Conservation (phyloP, 2,888 invertebrate species). For the Xanthorhoe spadicearia region DNA sequence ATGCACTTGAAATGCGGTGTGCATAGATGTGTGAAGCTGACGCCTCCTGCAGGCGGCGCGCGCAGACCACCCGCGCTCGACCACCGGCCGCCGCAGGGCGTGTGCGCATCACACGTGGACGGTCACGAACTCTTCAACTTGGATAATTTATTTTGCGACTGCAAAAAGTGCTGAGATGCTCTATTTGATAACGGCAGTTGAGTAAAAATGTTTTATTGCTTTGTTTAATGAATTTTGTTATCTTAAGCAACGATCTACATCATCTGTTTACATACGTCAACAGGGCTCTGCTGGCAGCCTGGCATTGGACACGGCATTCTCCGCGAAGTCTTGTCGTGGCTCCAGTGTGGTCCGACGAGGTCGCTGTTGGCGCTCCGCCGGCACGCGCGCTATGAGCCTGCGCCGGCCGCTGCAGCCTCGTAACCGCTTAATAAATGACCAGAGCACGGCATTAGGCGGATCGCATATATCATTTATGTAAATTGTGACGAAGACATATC, state of each 20-base stretch:
- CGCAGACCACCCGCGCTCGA: constrained; percentile 78
- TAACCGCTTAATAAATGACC: constrained; percentile 81
- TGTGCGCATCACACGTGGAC: constrained; percentile 63
- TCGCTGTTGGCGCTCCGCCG: constrained; percentile 73
- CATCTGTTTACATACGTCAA: constrained; percentile 73
- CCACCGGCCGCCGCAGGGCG: constrained; percentile 68
- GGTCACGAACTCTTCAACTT: constrained; percentile 49
- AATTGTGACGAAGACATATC: constrained; percentile 85
- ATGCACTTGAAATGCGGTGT: constrained; percentile 55
- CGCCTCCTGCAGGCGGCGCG: constrained; percentile 70
- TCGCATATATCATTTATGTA: constrained; percentile 84
- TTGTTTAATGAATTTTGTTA: constrained; percentile 34
- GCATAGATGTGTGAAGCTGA: constrained; percentile 76
- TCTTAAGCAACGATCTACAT: constrained; percentile 61
- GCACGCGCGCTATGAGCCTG: constrained; percentile 80
- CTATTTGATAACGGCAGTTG: constrained; percentile 34
- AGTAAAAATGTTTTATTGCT: constrained; percentile 27
- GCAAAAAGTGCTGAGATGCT: constrained; percentile 47
- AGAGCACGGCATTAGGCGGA: constrained; percentile 79
- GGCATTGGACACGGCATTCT: constrained; percentile 54
- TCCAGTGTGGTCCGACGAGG: constrained; percentile 75
- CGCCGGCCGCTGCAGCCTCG: constrained; percentile 59
- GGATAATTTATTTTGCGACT: constrained; percentile 36
- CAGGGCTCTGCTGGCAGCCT: constrained; percentile 68
- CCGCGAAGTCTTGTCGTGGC: constrained; percentile 49